Evolutionary conservation across 2,113 vertebrate genomes (phyloP), one percentile per base, ranked within the genome.

Genomic region (Phainopepla nitens): DNA sequence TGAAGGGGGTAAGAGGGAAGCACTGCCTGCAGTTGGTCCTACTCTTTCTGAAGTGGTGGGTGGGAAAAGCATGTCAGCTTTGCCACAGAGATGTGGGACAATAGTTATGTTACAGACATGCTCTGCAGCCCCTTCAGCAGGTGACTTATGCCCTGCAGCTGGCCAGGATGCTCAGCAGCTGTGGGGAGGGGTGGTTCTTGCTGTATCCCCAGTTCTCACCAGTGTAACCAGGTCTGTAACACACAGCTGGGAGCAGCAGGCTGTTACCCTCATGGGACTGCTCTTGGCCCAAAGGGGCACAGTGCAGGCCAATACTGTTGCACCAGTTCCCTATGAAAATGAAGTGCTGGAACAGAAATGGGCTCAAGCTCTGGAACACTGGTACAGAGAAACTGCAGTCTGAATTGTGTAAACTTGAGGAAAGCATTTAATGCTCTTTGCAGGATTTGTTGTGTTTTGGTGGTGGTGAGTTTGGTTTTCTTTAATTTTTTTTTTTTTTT

Each of bases 111-210:
- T 31, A 19, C 33, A 65, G 16, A 23, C 7, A 0, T 16, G 47
- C 7, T 78, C 81, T 68, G 62, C 49, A 9, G 23, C 50, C 16
- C 35, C 20, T 71, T 54, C 57, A 60, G 39, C 42, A 41, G 51
- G 51, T 50, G 25, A 11, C 13, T 22, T 14, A 4, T 0, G 1
- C 33, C 27, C 62, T 65, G 6, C 31, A 23, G 54, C 2, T 24
- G 62, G 14, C 15, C 25, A 36, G 89, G 39, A 12, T 51, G 58
- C 39, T 76, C 51, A 25, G 15, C 35, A n/a, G 50, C 50, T 58
- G 45, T 69, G 53, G 16, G 58, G n/a, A 18, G 29, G 66, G 50
- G 7, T 2, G 31, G 9, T 51, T 35, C 22, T 39, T 15, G 1
- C 19, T 7, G 36, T 23, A 4, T 47, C 33, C 19, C 35, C 35